Base-by-base conservation (phyloP, 2,113 vertebrate genomes). In the Stictonetta naevosa region DNA sequence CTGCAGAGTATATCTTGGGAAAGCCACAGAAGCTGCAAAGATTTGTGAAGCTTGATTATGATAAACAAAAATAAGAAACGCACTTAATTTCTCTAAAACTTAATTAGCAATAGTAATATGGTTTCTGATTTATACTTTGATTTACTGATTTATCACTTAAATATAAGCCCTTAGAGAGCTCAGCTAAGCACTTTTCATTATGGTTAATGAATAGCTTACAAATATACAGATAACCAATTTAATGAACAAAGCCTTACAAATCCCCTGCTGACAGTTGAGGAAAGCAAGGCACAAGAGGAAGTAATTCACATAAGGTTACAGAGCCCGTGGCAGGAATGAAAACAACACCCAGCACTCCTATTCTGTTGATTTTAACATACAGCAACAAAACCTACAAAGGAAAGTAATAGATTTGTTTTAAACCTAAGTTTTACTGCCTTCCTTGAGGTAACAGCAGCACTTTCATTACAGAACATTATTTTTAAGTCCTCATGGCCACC, bases 121-220 rank as follows among this genome's bases (percentile, higher is more conserved):
- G 82, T 89, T 91, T 74, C 83, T 81, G 72, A 71, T 88, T 92
- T 93, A 83, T 59, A 60, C 28, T 94, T 93, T 86, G 50, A 83
- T n/a, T 64, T 85, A 82, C 23, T 74, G n/a, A 31, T 90, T 88
- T 83, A 80, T 92, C 29, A 63, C 42, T 93, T 92, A 80, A 83
- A 72, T 36, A 92, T 62, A 88, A 92, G 38, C 28, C 34, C 38
- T 63, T 52, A 38, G 17, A 40, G 20, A 77, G 33, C 55, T 88
- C 50, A 83, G 67, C 78, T 9, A 60, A 46, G 48, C 38, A 40
- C 48, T 23, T 67, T 86, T 78, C 55, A 63, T 77, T 86, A 93
- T 7, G 29, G 33, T 10, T 60, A 83, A 48, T 48, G 46, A 48
- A 48, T 48, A 19, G 72, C 66, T 92, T 71, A 86, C 3, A 3